Evolutionary conservation across 2,797 vertebrate species (phyloP), one percentile per base, ranked within the genome.

Genomic region (Antrozous pallidus): DNA sequence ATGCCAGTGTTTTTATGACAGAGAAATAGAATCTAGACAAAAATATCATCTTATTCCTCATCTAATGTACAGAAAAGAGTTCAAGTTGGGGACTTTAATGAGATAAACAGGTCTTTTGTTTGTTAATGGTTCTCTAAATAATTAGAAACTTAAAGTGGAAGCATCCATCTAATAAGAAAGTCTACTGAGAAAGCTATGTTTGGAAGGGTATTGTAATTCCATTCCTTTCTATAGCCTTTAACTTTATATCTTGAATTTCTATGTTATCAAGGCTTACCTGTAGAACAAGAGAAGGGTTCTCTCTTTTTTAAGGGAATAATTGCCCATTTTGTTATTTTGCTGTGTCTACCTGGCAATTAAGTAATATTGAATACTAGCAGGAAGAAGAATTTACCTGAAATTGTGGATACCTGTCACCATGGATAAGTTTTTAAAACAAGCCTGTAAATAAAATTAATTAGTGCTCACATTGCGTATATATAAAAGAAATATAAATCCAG

Each of bases 171-270:
- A 91, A 40, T 49, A 61, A 26, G 36, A 78, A 88, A 88, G 24
- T 88, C 26, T 36, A n/a, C 3, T 42, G 26, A 77, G 81, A 87
- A 85, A 84, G 14, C 28, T 33, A 0, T 36, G 8, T 51, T 88
- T 45, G 40, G 87, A 90, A 91, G 65, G 84, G 33, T 79, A n/a
- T 54, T 54, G 0, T 71, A 86, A 74, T 69, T 63, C 5, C 51
- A 82, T 2, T 71, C 26, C 33, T 94, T 85, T 93, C 33, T 8
- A 31, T 94, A 65, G 40, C 33, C 61, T 90, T 84, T 80, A 75
- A 65, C 74, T 93, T 90, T 90, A 93, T 91, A 81, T 49, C 82
- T 11, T 31, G 38, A 31, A 88, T 93, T 89, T 95, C 38, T 91
- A 3, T 40, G 20, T 80, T 3, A n/a, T 92, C 14, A n/a, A 75